Percentiles rank a stretch among this genome's conserved stretches.
These are phyloP conservation scores for Palaemon carinicauda DNA, from an alignment of 1,140 invertebrate species.

Conservation along the genomic window DNA sequence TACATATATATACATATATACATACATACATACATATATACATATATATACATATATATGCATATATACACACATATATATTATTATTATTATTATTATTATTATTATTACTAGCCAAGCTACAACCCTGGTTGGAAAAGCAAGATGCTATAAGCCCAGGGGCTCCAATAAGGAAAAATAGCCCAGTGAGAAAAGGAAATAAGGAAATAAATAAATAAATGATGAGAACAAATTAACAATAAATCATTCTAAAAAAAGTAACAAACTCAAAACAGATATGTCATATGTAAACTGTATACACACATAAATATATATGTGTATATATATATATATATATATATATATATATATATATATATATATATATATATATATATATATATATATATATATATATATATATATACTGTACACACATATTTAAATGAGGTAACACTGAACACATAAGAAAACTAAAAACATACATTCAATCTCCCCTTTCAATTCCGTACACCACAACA, in stretches of 20 bases:
- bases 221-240: too few species aligned
- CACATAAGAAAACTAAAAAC: too few species aligned
- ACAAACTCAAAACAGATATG: not conserved
- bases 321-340: not conserved
- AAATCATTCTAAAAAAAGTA: not conserved
- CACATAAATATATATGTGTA: not conserved
- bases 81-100: too few species aligned
- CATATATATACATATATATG: not conserved
- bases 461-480: not conserved
- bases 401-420: not conserved
- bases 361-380: not conserved
- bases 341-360: not conserved
- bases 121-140: too few species aligned
- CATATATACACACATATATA: too few species aligned
- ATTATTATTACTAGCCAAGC: too few species aligned
- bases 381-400: not conserved
- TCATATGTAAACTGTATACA: not conserved
- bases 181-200: too few species aligned
- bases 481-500: not conserved
- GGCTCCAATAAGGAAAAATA: too few species aligned
- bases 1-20: not conserved
- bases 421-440: too few species aligned
- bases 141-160: too few species aligned
- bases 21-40: not conserved
- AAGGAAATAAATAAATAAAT: too few species aligned